Conservation (phyloP, 1,140 invertebrate species). For the Temnothorax curvispinosus region DNA sequence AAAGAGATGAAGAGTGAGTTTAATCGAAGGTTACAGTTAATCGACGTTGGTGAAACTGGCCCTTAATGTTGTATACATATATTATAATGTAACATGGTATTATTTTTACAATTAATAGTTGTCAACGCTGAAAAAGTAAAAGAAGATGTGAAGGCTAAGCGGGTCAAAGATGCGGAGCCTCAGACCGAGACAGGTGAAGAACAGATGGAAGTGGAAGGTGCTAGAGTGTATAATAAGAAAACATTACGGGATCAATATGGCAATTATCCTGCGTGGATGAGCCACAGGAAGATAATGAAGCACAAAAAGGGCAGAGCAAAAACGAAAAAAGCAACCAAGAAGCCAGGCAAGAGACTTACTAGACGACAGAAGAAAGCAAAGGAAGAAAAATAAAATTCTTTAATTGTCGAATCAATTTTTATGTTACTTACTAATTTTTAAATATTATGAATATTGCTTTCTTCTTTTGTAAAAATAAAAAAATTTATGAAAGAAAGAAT, state of each 20-base stretch:
- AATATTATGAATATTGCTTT: conserved; percentile 7
- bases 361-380: conserved; percentile 78
- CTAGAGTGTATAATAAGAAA: conserved; percentile 86
- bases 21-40: too few species aligned
- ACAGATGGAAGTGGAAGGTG: conserved; percentile 81
- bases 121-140: conserved; percentile 79
- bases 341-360: conserved; percentile 81
- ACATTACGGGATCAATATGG: conserved; percentile 88
- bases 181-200: conserved; percentile 59
- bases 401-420: background rate
- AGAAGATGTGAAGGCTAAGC: conserved; percentile 71
- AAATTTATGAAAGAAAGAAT: background rate
- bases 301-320: conserved; percentile 85
- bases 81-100: conserved; percentile 31
- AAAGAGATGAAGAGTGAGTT: too few species aligned
- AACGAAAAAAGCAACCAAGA: conserved; percentile 82
- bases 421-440: background rate
- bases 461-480: conserved; percentile 11
- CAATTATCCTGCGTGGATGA: conserved; percentile 89
- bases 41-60: too few species aligned
- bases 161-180: conserved; percentile 69
- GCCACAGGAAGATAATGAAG: conserved; percentile 86
- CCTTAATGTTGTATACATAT: background rate
- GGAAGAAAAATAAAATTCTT: background rate
- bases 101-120: conserved; percentile 71